A percentile compares a stretch with the other conserved stretches of the same genome.
Conservation (phyloP, 2,888 invertebrate species). For the Empis livida region DNA sequence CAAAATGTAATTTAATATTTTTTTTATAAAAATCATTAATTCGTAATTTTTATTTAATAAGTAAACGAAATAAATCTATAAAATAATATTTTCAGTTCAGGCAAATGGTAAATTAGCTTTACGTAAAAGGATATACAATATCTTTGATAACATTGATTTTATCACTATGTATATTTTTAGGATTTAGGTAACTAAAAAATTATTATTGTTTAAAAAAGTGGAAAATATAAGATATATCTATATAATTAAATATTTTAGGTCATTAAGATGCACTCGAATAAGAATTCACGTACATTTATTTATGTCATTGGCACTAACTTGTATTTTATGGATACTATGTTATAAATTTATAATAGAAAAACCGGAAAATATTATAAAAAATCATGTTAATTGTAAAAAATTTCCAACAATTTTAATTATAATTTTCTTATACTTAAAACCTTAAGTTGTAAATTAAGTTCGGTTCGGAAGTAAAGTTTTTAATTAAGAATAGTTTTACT, state of each 20-base stretch:
- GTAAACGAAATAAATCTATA: background rate
- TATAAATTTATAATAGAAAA: conserved; percentile 49
- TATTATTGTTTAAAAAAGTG: no score
- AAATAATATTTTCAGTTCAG: conserved; percentile 44
- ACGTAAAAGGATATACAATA: conserved; percentile 51
- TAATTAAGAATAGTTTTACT: no score
- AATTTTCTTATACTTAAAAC: no score
- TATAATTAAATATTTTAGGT: conserved; percentile 29
- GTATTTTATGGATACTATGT: conserved; percentile 64
- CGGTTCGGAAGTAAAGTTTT: no score
- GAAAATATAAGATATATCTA: no score
- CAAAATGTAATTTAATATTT: no score
- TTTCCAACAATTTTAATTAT: no score
- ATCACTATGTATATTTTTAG: conserved; percentile 51
- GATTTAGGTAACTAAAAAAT: conserved; percentile 49
- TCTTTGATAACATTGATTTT: conserved; percentile 49
- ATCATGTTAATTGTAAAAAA: conserved; percentile 41
- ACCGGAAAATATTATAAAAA: conserved; percentile 42
- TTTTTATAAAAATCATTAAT: no score
- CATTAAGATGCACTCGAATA: conserved; percentile 58
- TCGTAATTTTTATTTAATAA: no score
- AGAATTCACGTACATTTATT: conserved; percentile 68
- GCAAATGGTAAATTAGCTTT: conserved; percentile 46
- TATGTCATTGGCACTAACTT: conserved; percentile 57
- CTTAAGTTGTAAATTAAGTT: no score